Base-by-base conservation (phyloP, 2,888 invertebrate genomes). In the Ethmia dodecea region DNA sequence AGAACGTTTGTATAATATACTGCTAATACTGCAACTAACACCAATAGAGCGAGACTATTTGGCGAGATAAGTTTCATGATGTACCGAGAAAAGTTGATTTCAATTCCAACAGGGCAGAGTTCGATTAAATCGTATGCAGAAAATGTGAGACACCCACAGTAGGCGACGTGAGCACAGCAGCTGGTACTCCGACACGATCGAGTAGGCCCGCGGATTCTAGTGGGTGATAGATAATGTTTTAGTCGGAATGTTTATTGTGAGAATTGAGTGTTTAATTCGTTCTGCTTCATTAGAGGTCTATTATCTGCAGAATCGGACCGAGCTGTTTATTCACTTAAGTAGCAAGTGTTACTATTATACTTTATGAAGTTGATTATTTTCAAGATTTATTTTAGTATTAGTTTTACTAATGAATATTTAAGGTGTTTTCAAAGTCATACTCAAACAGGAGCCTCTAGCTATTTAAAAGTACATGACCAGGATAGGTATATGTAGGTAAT, bases 171-270 rank as follows among this genome's bases (percentile, higher is more conserved):
- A 60, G 59, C 60, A 56, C 60, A 57, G 56, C 59, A 59, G 60
- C 55, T 56, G 48, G 44, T 52, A 22, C 22, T 22, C n/a, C 8
- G 20, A 20, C 20, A 56, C 47, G 49, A 58, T 60, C 62, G 69
- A 62, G 69, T 70, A 68, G 69, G 69, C 63, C 53, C 52, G 52
- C 47, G 41, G 53, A 50, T 46, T 43, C 45, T 46, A 41, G 65
- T 68, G 66, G 63, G 69, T 58, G 59, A 65, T 63, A 56, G 59
- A 65, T 63, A 56, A 61, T 55, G 45, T 51, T 53, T 52, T 49
- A 52, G 52, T 47, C 51, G 52, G 40, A 43, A 52, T 57, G 49
- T 59, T 56, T 59, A 53, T 49, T 59, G 49, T 51, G 52, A 40
- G 30, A 41, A 48, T 48, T 43, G 41, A 45, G 36, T 37, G 38